These are phyloP conservation scores for Campoplex capitator DNA, from an alignment of 2,888 invertebrate genomes.

Conservation along the genomic window DNA sequence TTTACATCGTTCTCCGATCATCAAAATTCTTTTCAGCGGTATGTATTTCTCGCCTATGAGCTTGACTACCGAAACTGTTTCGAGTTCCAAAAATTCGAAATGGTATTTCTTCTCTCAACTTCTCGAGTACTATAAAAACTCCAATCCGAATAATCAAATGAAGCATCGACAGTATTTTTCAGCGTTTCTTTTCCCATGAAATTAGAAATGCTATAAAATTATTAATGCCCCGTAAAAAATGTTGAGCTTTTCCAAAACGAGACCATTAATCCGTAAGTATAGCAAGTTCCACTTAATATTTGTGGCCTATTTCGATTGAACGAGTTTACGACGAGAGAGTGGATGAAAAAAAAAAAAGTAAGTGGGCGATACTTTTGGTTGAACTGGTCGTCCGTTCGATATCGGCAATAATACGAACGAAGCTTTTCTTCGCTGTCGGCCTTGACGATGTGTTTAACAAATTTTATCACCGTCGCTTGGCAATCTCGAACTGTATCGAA, in stretches of 20 bases:
- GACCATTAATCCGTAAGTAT: conserved; percentile 11
- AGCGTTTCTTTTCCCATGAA: neutral
- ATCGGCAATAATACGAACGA: conserved; percentile 35
- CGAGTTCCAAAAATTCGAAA: too few species aligned
- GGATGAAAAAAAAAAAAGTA: neutral
- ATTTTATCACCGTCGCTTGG: conserved; percentile 52
- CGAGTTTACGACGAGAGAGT: conserved; percentile 11
- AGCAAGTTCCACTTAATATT: neutral
- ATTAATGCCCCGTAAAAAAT: neutral
- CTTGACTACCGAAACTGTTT: neutral
- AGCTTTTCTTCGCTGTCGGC: conserved; percentile 43
- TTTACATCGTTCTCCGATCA: neutral
- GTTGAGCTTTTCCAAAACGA: neutral
- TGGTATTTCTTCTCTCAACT: neutral
- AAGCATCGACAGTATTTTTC: neutral
- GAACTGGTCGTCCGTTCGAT: conserved; percentile 9
- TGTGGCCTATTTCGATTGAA: conserved; percentile 23
- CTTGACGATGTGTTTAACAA: conserved; percentile 55
- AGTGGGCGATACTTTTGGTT: conserved; percentile 15
- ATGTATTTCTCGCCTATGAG: neutral
- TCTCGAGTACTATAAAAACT: too few species aligned
- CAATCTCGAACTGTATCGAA: conserved; percentile 57
- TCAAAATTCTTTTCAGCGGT: neutral
- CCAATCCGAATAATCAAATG: neutral
- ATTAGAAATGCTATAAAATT: neutral